These are phyloP conservation scores for Apamea crenata DNA, from an alignment of 2,888 invertebrate species.

Conservation along the genomic window DNA sequence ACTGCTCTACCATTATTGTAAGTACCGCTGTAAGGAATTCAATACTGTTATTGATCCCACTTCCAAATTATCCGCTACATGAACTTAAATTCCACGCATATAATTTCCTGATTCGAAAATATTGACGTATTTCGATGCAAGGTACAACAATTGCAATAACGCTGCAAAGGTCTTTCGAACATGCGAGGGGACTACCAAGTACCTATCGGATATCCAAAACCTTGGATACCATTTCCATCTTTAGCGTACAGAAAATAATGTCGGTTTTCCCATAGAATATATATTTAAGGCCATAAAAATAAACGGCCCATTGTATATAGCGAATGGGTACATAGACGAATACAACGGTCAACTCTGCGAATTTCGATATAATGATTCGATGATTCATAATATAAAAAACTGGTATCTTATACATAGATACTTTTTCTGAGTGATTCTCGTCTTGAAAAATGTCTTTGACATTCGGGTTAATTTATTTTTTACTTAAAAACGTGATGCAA, in stretches of 20 bases:
- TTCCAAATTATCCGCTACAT: conserved; percentile 27
- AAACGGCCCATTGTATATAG: conserved; percentile 62
- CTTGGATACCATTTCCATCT: conserved; percentile 45
- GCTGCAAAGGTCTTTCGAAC: conserved; percentile 57
- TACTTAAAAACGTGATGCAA: conserved; percentile 54
- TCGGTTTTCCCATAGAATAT: conserved; percentile 26
- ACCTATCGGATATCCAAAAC: conserved; percentile 30
- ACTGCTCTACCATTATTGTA: too few species aligned
- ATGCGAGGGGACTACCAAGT: conserved; percentile 59
- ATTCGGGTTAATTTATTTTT: conserved; percentile 55
- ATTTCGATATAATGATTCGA: conserved; percentile 59
- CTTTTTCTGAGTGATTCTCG: conserved; percentile 47
- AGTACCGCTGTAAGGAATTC: not conserved
- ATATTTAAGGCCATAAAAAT: conserved; percentile 51
- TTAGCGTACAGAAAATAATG: conserved; percentile 35
- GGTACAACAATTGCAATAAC: conserved; percentile 56
- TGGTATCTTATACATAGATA: conserved; percentile 28
- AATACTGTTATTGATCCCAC: conserved; percentile 11
- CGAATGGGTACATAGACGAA: conserved; percentile 47
- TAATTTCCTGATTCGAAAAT: conserved; percentile 55
- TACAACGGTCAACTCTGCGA: conserved; percentile 65
- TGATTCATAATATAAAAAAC: conserved; percentile 68
- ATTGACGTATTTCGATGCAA: conserved; percentile 52
- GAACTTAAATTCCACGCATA: conserved; percentile 27
- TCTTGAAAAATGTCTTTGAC: conserved; percentile 60